Base-by-base conservation (phyloP, 2,113 vertebrate species). In the Toxostoma redivivum region DNA sequence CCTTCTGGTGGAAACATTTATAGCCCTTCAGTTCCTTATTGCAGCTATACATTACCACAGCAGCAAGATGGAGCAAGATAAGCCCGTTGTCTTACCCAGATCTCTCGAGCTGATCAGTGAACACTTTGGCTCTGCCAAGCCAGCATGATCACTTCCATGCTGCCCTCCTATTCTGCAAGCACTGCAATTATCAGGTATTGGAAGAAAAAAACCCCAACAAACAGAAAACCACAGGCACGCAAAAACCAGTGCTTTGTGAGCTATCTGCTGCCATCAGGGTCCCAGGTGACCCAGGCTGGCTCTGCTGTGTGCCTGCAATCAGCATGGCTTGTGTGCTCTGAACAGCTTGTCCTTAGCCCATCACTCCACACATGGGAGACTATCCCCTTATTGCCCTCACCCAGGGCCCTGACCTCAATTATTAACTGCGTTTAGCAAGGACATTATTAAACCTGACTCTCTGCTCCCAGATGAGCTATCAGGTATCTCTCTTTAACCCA, bases 391-490 rank as follows among this genome's bases (percentile, higher is more conserved):
- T 97, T 97, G 95, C 97, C 92, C 86, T 97, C 95, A 81, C 90
- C 50, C 96, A 82, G 95, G 96, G 96, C 95, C 85, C 94, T 98
- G 98, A 98, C 98, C 98, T 98, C 98, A 98, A 98, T 98, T 98
- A 98, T 98, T 98, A 98, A 98, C 96, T 72, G 90, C 27, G 10
- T 97, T 97, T 96, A 94, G 92, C 96, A 97, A 97, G 84, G 96
- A 97, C 95, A 98, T 97, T 98, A 98, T 98, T 98, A 98, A 98
- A 98, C 98, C 98, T 97, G 98, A 98, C 98, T 98, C 97, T 97
- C 93, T 91, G 74, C 92, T 98, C 97, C 98, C 97, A 94, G 93
- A 96, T 97, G 97, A 97, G 97, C 98, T 98, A 98, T 98, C 98
- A 96, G 92, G 92, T 98, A 95, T 98, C 98, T 97, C 92, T 96